phyloP scores from a whole-genome alignment of 2,888 invertebrate genomes.

The Rosalia funebris region DNA sequence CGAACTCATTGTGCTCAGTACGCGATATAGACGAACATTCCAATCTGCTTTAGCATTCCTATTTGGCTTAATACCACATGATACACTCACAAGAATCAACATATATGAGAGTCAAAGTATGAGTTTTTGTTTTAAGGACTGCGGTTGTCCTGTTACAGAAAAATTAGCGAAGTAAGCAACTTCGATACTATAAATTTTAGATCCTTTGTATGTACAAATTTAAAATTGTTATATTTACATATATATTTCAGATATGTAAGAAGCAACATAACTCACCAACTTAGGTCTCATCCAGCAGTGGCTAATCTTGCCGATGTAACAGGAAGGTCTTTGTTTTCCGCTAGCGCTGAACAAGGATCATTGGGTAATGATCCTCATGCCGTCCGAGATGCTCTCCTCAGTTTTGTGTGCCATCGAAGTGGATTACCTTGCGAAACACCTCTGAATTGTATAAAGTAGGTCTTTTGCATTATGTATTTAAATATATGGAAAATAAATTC shows the following conservation, averaged over 20 bases:
- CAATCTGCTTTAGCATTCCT: slow-evolving; percentile 88
- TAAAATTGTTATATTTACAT: no score
- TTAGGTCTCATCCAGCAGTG: slow-evolving; percentile 80
- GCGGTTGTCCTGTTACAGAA: slow-evolving; percentile 80
- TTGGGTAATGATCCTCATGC: slow-evolving; percentile 74
- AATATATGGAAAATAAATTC: not conserved
- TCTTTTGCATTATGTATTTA: slow-evolving; percentile 15
- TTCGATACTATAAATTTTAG: not conserved
- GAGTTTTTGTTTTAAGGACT: slow-evolving; percentile 86
- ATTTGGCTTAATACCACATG: slow-evolving; percentile 75
- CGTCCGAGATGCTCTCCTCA: slow-evolving; percentile 82
- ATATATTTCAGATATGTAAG: slow-evolving; percentile 66
- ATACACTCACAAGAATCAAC: slow-evolving; percentile 73
- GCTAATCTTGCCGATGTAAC: slow-evolving; percentile 75
- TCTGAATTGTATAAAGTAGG: slow-evolving; percentile 62
- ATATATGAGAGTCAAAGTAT: slow-evolving; percentile 83
- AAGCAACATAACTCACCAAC: slow-evolving; percentile 71
- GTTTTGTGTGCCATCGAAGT: slow-evolving; percentile 87
- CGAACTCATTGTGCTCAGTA: slow-evolving; percentile 79
- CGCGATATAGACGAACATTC: slow-evolving; percentile 88
- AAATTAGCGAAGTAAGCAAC: slow-evolving; percentile 67
- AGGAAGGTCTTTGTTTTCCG: slow-evolving; percentile 74
- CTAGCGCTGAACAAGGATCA: slow-evolving; percentile 68
- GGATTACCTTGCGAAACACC: slow-evolving; percentile 78
- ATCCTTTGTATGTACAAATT: no score